Conservation (phyloP, 2,113 vertebrate species). For the Neolamprologus devosi region DNA sequence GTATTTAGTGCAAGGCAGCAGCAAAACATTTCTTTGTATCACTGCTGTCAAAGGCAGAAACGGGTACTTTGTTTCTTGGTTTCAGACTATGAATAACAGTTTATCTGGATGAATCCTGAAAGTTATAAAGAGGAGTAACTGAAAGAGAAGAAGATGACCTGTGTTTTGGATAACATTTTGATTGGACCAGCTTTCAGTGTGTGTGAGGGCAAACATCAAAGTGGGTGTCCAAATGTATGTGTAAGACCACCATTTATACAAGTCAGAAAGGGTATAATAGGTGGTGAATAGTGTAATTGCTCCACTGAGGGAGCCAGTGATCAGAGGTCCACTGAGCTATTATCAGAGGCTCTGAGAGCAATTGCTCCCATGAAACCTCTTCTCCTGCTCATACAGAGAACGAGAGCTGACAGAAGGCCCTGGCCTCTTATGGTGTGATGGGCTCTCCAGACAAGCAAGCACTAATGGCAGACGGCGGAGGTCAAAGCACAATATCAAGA, state of each 20-base stretch:
- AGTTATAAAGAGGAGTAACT: neutral
- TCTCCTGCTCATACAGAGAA: neutral
- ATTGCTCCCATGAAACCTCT: conserved; percentile 10
- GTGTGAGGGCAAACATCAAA: neutral
- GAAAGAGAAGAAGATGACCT: neutral
- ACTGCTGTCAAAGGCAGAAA: neutral
- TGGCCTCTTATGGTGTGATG: conserved; percentile 4
- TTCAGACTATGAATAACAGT: neutral
- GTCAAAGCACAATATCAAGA: conserved; percentile 29
- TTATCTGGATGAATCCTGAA: neutral
- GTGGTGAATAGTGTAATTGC: conserved; percentile 17
- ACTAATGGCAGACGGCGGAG: conserved; percentile 14
- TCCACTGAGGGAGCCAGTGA: conserved; percentile 8
- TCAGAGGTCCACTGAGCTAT: neutral
- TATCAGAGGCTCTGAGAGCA: conserved; percentile 10
- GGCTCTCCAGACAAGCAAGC: conserved; percentile 18
- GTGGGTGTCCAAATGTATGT: neutral
- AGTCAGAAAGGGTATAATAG: neutral
- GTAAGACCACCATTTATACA: neutral
- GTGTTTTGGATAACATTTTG: neutral
- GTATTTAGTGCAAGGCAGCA: neutral
- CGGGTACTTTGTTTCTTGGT: neutral
- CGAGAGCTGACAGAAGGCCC: conserved; percentile 13
- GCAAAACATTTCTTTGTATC: neutral
- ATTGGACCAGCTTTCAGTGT: neutral